These are phyloP conservation scores for Agapornis roseicollis DNA, from an alignment of 2,113 vertebrate species.

Conservation along the genomic window DNA sequence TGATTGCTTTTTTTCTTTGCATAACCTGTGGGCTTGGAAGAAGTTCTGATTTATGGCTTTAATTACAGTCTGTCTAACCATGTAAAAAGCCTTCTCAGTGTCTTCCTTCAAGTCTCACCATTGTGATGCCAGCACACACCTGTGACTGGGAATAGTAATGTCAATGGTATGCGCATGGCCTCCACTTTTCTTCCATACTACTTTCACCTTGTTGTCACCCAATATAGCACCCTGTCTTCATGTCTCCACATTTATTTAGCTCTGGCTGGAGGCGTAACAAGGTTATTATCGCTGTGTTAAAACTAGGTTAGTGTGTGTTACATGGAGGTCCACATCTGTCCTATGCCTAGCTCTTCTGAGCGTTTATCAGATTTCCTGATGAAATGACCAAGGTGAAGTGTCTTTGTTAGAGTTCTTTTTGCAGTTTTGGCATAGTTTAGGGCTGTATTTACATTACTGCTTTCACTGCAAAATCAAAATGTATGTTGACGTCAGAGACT, in stretches of 20 bases:
- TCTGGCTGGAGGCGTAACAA: neutral
- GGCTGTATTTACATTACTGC: accelerated
- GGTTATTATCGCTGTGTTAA: neutral
- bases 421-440: neutral
- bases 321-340: neutral
- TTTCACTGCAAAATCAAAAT: neutral
- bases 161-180: neutral
- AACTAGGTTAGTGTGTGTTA: neutral
- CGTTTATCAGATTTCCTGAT: neutral
- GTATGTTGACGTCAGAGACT: neutral
- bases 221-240: neutral
- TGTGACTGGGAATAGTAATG: neutral
- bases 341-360: neutral
- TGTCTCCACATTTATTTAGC: neutral
- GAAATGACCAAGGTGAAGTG: neutral
- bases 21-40: neutral
- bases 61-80: neutral
- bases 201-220: neutral
- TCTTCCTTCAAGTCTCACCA: neutral
- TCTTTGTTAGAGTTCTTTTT: neutral
- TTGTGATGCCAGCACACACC: neutral
- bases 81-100: neutral
- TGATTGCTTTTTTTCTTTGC: neutral
- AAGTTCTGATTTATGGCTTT: neutral
- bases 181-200: neutral